Evolutionary conservation across 2,888 invertebrate species (phyloP), one percentile per base, ranked within the genome.

Genomic region (Drosophila cognata): DNA sequence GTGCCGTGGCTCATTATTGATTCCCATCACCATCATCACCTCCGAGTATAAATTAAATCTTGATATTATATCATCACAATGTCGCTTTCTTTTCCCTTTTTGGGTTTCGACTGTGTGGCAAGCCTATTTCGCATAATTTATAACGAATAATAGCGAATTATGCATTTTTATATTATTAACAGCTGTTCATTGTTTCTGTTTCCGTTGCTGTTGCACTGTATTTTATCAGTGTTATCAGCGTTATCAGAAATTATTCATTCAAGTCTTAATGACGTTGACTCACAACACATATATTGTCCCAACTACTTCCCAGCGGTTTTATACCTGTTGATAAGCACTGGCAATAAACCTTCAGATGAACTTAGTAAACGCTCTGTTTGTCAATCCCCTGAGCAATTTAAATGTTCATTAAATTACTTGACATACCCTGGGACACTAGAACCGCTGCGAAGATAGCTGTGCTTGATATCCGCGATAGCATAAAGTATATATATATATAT

Each of bases 31-130:
- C 38, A 38, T 8, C n/a, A 38, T 38, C 46, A 25, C 29, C 43
- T 21, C 67, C 56, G 76, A 57, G 72, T 58, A 81, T 80, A 74
- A 77, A 77, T 61, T 75, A 66, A 82, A 80, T 72, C 63, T 71
- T 71, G 60, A 71, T 78, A 88, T 89, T 88, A 84, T 88, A 82
- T 85, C 89, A 85, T 73, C 82, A 74, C 57, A 70, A 72, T 65
- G 62, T 50, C 67, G 89, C 85, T 85, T 89, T 88, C 89, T 82
- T 88, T 87, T 36, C 35, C 4, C 29, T 11, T 35, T 35, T 5
- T 2, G 5, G 38, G 4, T 11, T 7, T 13, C 25, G 28, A 57
- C 38, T 36, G 36, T 60, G 61, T 63, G 65, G 63, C 61, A 38
- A 38, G 4, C 50, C 33, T 21, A 57, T 65, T 59, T 71, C 43